These are phyloP conservation scores for Nephrotoma flavescens DNA, from an alignment of 2,888 invertebrate genomes.

Conservation along the genomic window DNA sequence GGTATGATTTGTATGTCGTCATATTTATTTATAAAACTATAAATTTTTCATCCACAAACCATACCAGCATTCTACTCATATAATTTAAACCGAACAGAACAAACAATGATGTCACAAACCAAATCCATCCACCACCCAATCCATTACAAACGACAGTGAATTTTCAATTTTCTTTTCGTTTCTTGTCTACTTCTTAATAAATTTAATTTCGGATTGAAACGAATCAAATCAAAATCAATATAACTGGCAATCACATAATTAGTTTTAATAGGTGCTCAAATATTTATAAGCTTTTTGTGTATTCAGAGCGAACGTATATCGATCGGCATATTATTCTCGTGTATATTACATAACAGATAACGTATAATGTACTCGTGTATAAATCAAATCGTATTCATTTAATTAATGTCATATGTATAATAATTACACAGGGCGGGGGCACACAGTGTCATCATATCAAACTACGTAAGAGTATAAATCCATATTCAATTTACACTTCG, in stretches of 20 bases:
- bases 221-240: neutral
- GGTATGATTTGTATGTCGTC: no score
- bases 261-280: neutral
- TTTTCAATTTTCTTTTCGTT: neutral
- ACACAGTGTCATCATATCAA: no score
- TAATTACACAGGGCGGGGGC: no score
- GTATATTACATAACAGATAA: no score
- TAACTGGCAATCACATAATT: neutral
- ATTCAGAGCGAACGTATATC: neutral
- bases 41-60: no score
- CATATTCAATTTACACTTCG: no score
- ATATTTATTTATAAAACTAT: no score
- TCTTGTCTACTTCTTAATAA: neutral
- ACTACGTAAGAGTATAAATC: no score
- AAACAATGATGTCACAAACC: neutral
- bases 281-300: no score
- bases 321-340: neutral
- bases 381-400: neutral
- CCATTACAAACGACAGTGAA: neutral
- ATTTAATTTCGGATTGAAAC: neutral
- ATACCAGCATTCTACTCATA: neutral
- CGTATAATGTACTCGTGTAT: neutral
- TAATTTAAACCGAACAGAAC: neutral
- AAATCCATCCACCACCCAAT: neutral
- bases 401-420: neutral